Evolutionary conservation across 2,888 invertebrate genomes (phyloP), one percentile per base, ranked within the genome.

Genomic region (Standfussiana lucernea): DNA sequence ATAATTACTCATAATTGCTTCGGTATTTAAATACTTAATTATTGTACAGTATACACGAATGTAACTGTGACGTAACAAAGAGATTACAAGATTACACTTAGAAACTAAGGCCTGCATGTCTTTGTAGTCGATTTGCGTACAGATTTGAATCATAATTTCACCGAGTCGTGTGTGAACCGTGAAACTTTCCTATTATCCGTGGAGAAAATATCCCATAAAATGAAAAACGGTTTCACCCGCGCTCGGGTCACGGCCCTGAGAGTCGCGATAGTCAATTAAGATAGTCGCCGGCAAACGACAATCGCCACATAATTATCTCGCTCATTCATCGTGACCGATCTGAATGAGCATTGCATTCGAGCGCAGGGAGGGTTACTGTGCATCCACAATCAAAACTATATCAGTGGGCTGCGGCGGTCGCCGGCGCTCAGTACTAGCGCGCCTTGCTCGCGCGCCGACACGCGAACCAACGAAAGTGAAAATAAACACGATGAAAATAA

Each of bases 301-400:
- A 94, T 95, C 94, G 93, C 93, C 93, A 92, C 93, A 92, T 94
- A 95, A 96, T 96, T 96, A 95, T 95, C 94, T 94, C 91, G 95
- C 93, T 95, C 93, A 94, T 95, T 95, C 94, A 94, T 96, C 95
- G 96, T 96, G 96, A 96, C 96, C 93, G 91, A 93, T 93, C 93
- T 93, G 91, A 95, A 95, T 95, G 93, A 93, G 93, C 93, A 94
- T 93, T 95, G 95, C 96, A 95, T 95, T 94, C 94, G 93, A 94
- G 91, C 94, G 93, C 95, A 94, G 95, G 95, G 94, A 95, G 95
- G 95, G 95, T 93, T 93, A 92, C 91, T 93, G 93, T 95, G 95
- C 95, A 95, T 95, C 95, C 90, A 94, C 94, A 91, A 95, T 94
- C 95, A 94, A 94, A 96, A 96, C 94, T 96, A 96, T 96, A 96